Conservation (phyloP, 2,888 invertebrate species). For the Phania funesta region DNA sequence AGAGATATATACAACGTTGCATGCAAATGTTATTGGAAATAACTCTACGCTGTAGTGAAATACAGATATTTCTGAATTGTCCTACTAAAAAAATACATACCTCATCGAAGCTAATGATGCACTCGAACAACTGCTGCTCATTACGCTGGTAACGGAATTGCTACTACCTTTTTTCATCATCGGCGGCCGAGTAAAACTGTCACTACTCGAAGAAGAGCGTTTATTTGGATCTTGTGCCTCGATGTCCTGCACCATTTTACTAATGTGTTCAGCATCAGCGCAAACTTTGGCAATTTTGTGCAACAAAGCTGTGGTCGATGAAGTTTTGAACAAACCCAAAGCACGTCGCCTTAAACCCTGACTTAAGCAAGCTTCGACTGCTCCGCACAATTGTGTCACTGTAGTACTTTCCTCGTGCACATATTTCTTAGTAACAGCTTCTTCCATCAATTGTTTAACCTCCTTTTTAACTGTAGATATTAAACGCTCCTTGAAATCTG, state of each 20-base stretch:
- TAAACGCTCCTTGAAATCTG: conserved; percentile 87
- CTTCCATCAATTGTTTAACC: conserved; percentile 98
- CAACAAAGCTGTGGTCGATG: conserved; percentile 93
- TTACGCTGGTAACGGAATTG: conserved; percentile 79
- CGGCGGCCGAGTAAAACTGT: conserved; percentile 85
- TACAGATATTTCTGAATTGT: not conserved
- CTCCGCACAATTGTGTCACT: conserved; percentile 93
- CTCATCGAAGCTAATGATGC: conserved; percentile 77
- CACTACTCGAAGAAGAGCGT: conserved; percentile 84
- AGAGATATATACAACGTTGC: no score
- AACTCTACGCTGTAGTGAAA: no score
- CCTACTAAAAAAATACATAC: conserved; percentile 77
- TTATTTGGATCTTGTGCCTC: conserved; percentile 86
- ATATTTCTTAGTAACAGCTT: conserved; percentile 95
- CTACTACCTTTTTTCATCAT: conserved; percentile 85
- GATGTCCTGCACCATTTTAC: conserved; percentile 88
- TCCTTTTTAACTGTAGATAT: conserved; percentile 92
- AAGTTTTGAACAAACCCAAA: conserved; percentile 93
- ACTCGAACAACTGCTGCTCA: conserved; percentile 77
- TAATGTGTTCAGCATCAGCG: conserved; percentile 88
- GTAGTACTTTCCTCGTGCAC: conserved; percentile 96
- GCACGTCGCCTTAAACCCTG: conserved; percentile 87
- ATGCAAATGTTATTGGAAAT: no score
- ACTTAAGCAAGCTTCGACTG: conserved; percentile 93
- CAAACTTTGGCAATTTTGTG: conserved; percentile 94